Base-by-base conservation (phyloP, 2,113 vertebrate genomes). In the Mola mola region DNA sequence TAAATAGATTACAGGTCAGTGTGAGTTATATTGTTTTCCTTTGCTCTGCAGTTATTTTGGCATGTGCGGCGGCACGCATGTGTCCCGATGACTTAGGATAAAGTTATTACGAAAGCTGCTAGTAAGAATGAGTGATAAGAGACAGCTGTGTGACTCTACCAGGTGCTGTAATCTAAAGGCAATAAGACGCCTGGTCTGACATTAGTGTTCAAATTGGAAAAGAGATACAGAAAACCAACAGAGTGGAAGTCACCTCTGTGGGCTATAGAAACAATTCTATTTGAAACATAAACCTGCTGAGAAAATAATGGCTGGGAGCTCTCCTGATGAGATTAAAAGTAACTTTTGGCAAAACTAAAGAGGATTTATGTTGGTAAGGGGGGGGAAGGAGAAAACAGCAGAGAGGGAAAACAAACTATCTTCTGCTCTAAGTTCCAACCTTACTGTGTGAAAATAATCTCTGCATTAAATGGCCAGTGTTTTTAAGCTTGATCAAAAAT, bases 311-410 rank as follows among this genome's bases (percentile, higher is more conserved):
- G 43, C 17, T 24, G 66, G 20, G 44, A 66, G 66, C 28, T 63
- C 37, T 33, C 10, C 28, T 72, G 60, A 57, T 29, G 56, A 73
- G 66, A 70, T 72, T 63, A 58, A 63, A 72, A 73, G 61, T 46
- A 34, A 67, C n/a, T 47, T 47, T 57, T 40, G 26, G 12, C 6
- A 29, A 72, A 69, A 31, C 15, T 42, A 16, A 47, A 52, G 16
- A 52, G 34, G 29, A 31, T 60, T 63, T 49, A 34, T 43, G 49
- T 6, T 43, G 49, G 22, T n/a, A 46, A 43, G 20, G 15, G 33
- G 33, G 33, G 4, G 28, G 8, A 29, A 6, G 28, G 6, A 29
- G 28, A 29, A 29, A 29, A 29, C 28, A 29, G 28, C 28, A 9
- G 28, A 29, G 1, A 9, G 28, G 28, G 9, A 29, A 29, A 29